Base-by-base conservation (phyloP, 2,888 invertebrate genomes). In the Papilio elwesi region DNA sequence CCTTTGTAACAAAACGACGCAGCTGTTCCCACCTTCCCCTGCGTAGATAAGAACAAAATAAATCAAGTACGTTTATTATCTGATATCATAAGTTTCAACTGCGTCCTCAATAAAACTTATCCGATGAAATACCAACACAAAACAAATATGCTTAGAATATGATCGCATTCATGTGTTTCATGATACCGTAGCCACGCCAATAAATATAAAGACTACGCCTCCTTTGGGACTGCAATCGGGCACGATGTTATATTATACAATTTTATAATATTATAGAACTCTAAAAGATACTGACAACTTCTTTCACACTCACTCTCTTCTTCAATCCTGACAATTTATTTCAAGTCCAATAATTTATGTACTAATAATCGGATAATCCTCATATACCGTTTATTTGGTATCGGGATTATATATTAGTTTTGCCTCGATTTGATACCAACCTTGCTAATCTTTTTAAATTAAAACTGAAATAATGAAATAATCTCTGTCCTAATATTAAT, bases 51-150 rank as follows among this genome's bases (percentile, higher is more conserved):
- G 38, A 63, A 70, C 53, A 52, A 63, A 70, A 70, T 70, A 64
- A 70, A 70, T 70, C 63, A 70, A 63, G 59, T 63, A 51, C 36
- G 13, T 69, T 63, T 70, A 53, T 63, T 70, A 70, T 70, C 70
- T 63, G 70, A 70, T 70, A 63, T 63, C 63, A 69, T 70, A 70
- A 63, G n/a, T 70, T 70, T 43, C 52, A 51, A 63, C 63, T n/a
- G 43, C 11, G 53, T 53, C 63, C 70, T n/a, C 51, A 70, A 70
- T 70, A 70, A 70, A 70, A 53, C 53, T 68, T 68, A 57, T 47
- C 26, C 70, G 70, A 70, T 70, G 62, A 64, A 63, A 63, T 55
- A 47, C 47, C 55, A 7, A 47, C 16, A 36, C 49, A 15, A 62
- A 62, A 67, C 52, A 53, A 53, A 51, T 36, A 67, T 67, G 67